phyloP scores from a whole-genome alignment of 1,140 invertebrate genomes.

The Caerostris extrusa region DNA sequence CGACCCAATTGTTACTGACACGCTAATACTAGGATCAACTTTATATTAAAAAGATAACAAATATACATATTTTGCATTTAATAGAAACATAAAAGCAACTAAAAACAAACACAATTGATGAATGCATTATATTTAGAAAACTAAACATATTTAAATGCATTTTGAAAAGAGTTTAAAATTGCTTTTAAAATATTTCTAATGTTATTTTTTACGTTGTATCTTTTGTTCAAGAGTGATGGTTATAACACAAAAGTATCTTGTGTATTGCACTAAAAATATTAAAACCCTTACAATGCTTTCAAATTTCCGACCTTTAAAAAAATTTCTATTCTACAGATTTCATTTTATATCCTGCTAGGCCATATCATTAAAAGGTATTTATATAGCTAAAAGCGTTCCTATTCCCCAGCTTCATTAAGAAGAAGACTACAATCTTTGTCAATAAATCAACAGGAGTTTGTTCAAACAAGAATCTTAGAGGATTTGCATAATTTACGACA shows the following conservation, averaged over 20 bases:
- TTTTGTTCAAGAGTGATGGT: too few species aligned
- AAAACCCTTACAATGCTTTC: background rate
- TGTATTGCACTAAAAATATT: background rate
- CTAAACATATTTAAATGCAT: too few species aligned
- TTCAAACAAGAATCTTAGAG: conserved; percentile 41
- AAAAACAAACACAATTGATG: too few species aligned
- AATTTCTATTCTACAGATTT: background rate
- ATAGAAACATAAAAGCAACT: too few species aligned
- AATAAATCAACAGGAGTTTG: conserved; percentile 70
- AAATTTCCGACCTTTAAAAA: conserved; percentile 2
- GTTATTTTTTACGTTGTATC: too few species aligned
- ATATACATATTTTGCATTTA: too few species aligned
- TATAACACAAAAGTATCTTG: background rate
- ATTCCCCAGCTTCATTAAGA: conserved; percentile 36
- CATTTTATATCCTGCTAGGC: background rate
- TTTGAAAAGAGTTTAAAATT: too few species aligned
- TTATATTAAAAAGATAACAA: too few species aligned
- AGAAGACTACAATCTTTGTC: background rate
- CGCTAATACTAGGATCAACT: too few species aligned
- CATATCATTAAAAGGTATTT: conserved; percentile 55
- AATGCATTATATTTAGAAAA: too few species aligned
- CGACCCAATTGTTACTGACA: too few species aligned
- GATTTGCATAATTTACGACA: conserved; percentile 64
- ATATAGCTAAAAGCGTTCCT: conserved; percentile 43
- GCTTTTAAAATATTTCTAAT: too few species aligned